These are phyloP conservation scores for Ricordea florida DNA, from an alignment of 92 coral and sea anemone genomes.

Conservation along the genomic window DNA sequence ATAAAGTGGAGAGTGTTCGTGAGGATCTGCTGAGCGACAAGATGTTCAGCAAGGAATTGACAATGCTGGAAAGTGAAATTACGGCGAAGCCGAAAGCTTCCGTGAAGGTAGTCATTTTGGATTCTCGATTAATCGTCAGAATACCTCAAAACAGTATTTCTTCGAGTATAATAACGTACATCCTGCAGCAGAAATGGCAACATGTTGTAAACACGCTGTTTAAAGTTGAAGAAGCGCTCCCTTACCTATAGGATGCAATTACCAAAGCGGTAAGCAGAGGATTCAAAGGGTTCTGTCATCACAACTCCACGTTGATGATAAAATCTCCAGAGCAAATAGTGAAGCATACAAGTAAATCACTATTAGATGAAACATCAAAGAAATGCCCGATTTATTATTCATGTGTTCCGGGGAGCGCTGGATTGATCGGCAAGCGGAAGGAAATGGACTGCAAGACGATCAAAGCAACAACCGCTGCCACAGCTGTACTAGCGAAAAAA, in stretches of 20 bases:
- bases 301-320: background rate
- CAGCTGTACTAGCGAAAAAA: too few relatives aligned
- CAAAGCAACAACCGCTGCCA: too few relatives aligned
- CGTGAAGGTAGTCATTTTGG: background rate
- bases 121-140: background rate
- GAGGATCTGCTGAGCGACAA: background rate
- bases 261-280: background rate
- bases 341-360: background rate
- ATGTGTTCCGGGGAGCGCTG: background rate
- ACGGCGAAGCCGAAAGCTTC: background rate
- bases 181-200: slow-evolving; percentile 13
- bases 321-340: background rate
- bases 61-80: background rate
- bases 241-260: background rate
- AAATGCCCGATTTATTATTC: slow-evolving; percentile 3
- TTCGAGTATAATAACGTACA: background rate
- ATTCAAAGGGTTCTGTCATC: slow-evolving; percentile 2
- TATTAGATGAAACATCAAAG: background rate
- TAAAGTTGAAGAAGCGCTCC: background rate
- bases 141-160: background rate
- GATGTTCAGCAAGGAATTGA: too few relatives aligned
- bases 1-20: background rate
- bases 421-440: background rate
- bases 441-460: background rate
- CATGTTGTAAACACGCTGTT: slow-evolving; percentile 7